Evolutionary conservation across 2,797 vertebrate species (phyloP).

Genomic region (Chanos chanos): DNA sequence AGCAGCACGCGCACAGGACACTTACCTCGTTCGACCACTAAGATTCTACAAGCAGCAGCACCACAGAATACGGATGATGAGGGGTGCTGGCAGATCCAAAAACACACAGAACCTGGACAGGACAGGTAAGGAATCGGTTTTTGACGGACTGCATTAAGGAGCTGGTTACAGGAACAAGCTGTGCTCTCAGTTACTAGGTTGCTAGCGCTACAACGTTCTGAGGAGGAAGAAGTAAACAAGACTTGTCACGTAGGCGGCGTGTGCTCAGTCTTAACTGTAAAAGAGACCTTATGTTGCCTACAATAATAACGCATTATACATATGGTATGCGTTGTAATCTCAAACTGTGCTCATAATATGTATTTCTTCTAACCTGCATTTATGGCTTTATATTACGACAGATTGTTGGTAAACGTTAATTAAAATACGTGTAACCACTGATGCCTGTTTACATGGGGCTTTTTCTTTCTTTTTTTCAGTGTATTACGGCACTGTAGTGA

Average conservation of each 20-base stretch:
- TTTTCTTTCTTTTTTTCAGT: too few relatives aligned
- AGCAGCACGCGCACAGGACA: slow-evolving; percentile 9
- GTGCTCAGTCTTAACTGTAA: slow-evolving; percentile 30
- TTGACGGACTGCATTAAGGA: background rate
- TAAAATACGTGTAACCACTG: too few relatives aligned
- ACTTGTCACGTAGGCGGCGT: slow-evolving; percentile 48
- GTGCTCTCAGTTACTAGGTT: background rate
- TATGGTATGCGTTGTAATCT: background rate
- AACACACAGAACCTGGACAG: slow-evolving; percentile 53
- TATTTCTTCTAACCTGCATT: too few relatives aligned
- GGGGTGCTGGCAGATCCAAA: slow-evolving; percentile 67
- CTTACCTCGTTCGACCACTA: slow-evolving; percentile 45
- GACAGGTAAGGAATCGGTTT: slow-evolving; percentile 60
- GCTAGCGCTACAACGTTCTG: background rate
- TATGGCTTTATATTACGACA: too few relatives aligned
- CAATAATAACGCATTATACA: background rate
- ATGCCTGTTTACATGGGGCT: too few relatives aligned
- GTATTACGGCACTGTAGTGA: too few relatives aligned
- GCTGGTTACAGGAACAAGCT: background rate
- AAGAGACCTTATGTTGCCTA: background rate
- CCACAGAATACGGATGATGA: slow-evolving; percentile 62
- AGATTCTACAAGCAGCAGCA: slow-evolving; percentile 15
- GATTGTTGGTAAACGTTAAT: too few relatives aligned
- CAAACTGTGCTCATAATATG: too few relatives aligned
- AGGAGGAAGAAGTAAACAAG: slow-evolving; percentile 67